phyloP scores from a whole-genome alignment of 2,888 invertebrate species.

The Pantelozetes paolii region DNA sequence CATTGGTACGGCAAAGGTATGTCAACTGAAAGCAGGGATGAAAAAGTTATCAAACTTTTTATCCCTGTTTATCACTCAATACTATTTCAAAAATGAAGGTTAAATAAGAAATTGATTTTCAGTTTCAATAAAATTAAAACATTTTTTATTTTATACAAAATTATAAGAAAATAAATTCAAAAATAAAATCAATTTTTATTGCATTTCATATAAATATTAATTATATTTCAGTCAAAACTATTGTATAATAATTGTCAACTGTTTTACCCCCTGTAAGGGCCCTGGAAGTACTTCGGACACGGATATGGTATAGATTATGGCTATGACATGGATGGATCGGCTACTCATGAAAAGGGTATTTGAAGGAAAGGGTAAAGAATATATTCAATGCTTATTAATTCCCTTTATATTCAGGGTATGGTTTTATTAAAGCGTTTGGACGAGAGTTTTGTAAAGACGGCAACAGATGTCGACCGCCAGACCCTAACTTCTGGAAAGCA shows the following conservation, averaged over 20 bases:
- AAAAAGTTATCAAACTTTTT: too few relatives aligned
- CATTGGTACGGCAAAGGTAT: constrained; percentile 29
- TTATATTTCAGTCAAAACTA: neutral
- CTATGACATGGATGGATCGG: constrained; percentile 37
- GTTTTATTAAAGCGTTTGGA: constrained; percentile 40
- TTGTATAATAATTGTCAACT: neutral
- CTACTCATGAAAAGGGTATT: constrained; percentile 40
- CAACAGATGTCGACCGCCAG: constrained; percentile 29
- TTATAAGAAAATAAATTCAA: too few relatives aligned
- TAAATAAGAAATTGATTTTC: too few relatives aligned
- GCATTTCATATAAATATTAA: too few relatives aligned
- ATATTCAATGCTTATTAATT: neutral
- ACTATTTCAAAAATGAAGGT: too few relatives aligned
- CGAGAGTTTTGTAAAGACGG: constrained; percentile 39
- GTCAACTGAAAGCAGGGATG: too few relatives aligned
- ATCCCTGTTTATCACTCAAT: too few relatives aligned
- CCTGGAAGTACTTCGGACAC: constrained; percentile 35
- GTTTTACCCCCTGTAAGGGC: neutral
- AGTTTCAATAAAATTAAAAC: too few relatives aligned
- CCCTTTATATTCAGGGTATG: constrained; percentile 17
- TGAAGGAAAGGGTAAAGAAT: neutral
- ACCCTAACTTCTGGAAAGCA: constrained; percentile 32
- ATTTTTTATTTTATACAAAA: too few relatives aligned
- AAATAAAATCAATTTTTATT: neutral
- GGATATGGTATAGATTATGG: constrained; percentile 43